Conservation (phyloP, 1,140 invertebrate species). For the Sminthurides bifidus region DNA sequence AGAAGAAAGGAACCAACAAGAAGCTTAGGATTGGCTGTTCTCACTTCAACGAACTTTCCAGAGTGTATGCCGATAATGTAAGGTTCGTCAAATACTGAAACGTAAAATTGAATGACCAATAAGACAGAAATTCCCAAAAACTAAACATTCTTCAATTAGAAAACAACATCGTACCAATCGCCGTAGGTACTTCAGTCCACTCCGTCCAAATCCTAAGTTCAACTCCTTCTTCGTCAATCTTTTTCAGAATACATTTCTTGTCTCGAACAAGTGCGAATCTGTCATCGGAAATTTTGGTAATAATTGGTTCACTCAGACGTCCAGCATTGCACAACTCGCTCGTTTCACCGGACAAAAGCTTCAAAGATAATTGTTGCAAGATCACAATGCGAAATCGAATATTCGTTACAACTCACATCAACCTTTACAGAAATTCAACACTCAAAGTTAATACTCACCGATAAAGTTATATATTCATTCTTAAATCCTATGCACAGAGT, state of each 20-base stretch:
- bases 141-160: slow-evolving; percentile 30
- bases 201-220: slow-evolving; percentile 54
- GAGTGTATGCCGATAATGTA: slow-evolving; percentile 72
- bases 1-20: slow-evolving; percentile 60
- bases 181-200: slow-evolving; percentile 68
- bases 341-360: slow-evolving; percentile 43
- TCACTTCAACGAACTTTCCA: slow-evolving; percentile 63
- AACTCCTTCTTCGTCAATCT: slow-evolving; percentile 3
- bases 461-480: slow-evolving; percentile 63
- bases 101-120: slow-evolving; percentile 24
- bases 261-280: slow-evolving; percentile 68
- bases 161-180: slow-evolving; percentile 46
- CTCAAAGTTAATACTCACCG: slow-evolving; percentile 45
- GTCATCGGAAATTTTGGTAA: slow-evolving; percentile 58
- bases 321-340: slow-evolving; percentile 77
- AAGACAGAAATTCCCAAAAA: slow-evolving; percentile 19
- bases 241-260: slow-evolving; percentile 68
- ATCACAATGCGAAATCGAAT: neutral
- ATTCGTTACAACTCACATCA: neutral
- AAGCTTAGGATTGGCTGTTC: slow-evolving; percentile 56
- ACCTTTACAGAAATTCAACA: neutral
- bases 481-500: slow-evolving; percentile 72
- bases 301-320: slow-evolving; percentile 66
- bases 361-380: neutral
- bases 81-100: slow-evolving; percentile 76